Percentiles rank a stretch among this genome's conserved stretches.
These are phyloP conservation scores for Xylophagus ater DNA, from an alignment of 2,888 invertebrate genomes.

Conservation along the genomic window DNA sequence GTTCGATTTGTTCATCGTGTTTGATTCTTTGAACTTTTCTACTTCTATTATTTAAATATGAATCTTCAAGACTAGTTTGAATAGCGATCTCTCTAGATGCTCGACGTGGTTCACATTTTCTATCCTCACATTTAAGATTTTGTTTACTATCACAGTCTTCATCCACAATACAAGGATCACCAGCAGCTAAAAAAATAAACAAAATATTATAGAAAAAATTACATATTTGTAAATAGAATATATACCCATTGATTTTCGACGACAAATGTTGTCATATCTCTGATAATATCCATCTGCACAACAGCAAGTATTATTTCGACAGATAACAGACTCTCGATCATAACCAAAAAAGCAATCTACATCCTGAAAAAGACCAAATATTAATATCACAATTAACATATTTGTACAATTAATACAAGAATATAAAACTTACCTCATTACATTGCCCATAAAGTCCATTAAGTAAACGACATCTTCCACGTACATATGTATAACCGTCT, in stretches of 20 bases:
- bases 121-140: too few relatives aligned
- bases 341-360: constrained; percentile 36
- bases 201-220: background rate
- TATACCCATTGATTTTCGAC: constrained; percentile 37
- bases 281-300: constrained; percentile 38
- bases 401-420: background rate
- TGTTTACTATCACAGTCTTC: constrained; percentile 33
- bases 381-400: background rate
- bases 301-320: constrained; percentile 30
- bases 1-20: constrained; percentile 1
- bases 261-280: constrained; percentile 38
- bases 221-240: background rate
- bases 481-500: constrained; percentile 34
- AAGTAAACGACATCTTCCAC: constrained; percentile 34
- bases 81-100: constrained; percentile 29
- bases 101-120: too few relatives aligned
- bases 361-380: constrained; percentile 21
- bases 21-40: background rate
- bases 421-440: constrained; percentile 25
- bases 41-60: background rate
- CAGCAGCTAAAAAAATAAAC: constrained; percentile 21
- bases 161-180: constrained; percentile 36
- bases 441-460: constrained; percentile 32
- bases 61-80: constrained; percentile 32
- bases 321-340: constrained; percentile 35